Evolutionary conservation across 2,888 invertebrate genomes (phyloP), one percentile per base, ranked within the genome.

Genomic region (Eretmocerus hayati): DNA sequence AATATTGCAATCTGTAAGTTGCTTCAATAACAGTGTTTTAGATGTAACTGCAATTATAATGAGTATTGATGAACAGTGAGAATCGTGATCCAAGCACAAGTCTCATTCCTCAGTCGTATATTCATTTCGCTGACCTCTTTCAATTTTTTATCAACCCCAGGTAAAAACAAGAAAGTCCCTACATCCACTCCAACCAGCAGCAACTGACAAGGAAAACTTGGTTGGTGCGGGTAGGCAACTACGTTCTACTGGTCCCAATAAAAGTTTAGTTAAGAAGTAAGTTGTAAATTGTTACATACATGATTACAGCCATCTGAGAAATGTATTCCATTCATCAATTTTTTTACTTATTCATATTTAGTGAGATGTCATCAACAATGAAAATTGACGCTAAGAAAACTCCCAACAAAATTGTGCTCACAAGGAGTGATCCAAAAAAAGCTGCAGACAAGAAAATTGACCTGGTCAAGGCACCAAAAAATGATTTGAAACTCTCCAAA

Each of bases 121-220:
- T 33, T n/a, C 5, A n/a, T 20, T 15, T 15, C 26, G 15, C 11
- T 3, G 20, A 13, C 8, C 16, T 22, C 11, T 18, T n/a, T 42
- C n/a, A 16, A n/a, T n/a, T n/a, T n/a, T n/a, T n/a, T n/a, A n/a
- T 4, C 20, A 9, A 13, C 21, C 26, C 48, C 40, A 59, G 61
- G 56, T 54, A 45, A 58, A 57, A 50, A 50, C 51, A 32, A 67
- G 87, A 61, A 84, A 81, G 71, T 82, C 84, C 20, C 75, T 89
- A n/a, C 86, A 84, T 72, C 80, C 82, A 22, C 70, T 89, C 54
- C 88, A 89, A 69, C 81, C 78, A 52, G 76, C 81, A 38, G 83
- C 85, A 30, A 77, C 75, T 40, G 84, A 85, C 62, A 84, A 84
- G 65, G 87, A 89, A 74, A 89, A 88, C 71, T 74, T 87, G 57